These are phyloP conservation scores for Sinocyclocheilus anshuiensis DNA, from an alignment of 2,113 vertebrate genomes.

Conservation along the genomic window DNA sequence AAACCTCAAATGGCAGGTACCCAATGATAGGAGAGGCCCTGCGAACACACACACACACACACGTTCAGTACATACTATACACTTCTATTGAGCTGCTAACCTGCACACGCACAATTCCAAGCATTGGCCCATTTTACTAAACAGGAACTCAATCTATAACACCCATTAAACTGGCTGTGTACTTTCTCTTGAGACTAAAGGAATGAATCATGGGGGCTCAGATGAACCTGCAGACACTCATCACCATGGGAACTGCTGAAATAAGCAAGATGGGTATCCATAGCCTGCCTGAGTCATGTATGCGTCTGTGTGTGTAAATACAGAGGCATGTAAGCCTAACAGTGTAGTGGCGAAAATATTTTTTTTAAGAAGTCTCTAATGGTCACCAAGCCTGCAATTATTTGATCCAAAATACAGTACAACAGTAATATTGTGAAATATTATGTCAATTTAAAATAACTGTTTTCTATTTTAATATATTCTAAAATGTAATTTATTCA, in stretches of 20 bases:
- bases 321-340: no score
- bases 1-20: constrained; percentile 88
- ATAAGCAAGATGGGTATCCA: neutral
- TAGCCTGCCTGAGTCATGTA: neutral
- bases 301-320: neutral
- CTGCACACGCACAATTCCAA: neutral
- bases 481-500: no score
- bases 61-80: neutral
- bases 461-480: no score
- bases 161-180: neutral
- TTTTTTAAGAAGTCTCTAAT: no score
- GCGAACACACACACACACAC: constrained; percentile 53
- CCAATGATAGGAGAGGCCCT: constrained; percentile 87
- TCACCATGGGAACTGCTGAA: constrained; percentile 1
- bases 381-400: no score
- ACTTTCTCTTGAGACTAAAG: neutral
- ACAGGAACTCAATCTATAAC: neutral
- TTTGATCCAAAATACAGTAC: no score
- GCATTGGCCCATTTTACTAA: neutral
- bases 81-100: neutral
- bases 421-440: no score
- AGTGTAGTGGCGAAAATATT: no score
- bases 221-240: neutral
- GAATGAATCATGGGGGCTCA: neutral
- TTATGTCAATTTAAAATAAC: no score